Evolutionary conservation across 2,888 invertebrate species (phyloP).

Genomic region (Lepidocyrtoides sp.): DNA sequence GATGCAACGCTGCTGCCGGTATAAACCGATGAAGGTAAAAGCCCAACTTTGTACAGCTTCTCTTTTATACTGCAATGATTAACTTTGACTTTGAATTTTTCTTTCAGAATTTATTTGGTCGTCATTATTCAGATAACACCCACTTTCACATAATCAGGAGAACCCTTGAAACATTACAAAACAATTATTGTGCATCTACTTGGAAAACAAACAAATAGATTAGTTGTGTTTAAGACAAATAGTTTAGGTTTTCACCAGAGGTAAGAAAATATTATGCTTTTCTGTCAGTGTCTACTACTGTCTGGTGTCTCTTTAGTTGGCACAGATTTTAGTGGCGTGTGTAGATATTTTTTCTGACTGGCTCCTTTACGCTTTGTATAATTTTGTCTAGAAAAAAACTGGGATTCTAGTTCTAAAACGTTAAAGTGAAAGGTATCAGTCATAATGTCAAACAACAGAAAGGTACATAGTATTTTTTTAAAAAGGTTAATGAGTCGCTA

Average conservation of each 20-base stretch:
- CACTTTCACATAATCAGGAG: background rate
- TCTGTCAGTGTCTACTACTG: too few relatives aligned
- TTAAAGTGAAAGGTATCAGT: conserved; percentile 10
- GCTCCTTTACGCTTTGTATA: too few relatives aligned
- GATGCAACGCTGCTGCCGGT: conserved; percentile 33
- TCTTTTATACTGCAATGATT: conserved; percentile 10
- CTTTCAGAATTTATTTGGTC: conserved; percentile 19
- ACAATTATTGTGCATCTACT: background rate
- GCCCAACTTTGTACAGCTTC: too few relatives aligned
- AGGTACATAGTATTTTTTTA: background rate
- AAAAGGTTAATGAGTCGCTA: conserved; percentile 58
- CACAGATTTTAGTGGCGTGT: background rate
- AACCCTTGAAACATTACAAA: conserved; percentile 28
- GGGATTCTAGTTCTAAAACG: background rate
- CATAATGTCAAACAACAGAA: background rate
- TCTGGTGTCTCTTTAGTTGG: too few relatives aligned
- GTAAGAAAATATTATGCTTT: background rate
- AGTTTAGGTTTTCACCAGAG: background rate
- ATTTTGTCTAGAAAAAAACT: background rate
- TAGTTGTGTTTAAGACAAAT: conserved; percentile 54
- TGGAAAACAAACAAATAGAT: conserved; percentile 58
- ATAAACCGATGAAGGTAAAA: too few relatives aligned
- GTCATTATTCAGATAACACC: conserved; percentile 25
- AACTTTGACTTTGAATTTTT: background rate
- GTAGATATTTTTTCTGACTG: too few relatives aligned